Evolutionary conservation across 2,113 vertebrate genomes (phyloP), one percentile per base, ranked within the genome.

Genomic region (Limanda limanda): DNA sequence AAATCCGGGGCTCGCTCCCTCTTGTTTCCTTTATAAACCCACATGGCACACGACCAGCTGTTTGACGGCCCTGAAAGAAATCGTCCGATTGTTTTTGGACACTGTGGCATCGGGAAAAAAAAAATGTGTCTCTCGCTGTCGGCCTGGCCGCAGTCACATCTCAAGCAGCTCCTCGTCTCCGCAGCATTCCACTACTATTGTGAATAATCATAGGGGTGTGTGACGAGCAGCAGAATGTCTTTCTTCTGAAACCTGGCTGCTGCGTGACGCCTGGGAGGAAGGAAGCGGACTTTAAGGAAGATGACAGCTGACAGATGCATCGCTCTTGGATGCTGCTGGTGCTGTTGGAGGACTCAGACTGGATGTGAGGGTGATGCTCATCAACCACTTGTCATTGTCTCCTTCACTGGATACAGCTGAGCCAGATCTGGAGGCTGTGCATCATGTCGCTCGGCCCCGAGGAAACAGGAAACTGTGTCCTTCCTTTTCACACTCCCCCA

Each of bases 281-380:
- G 88, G 87, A 91, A 89, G 81, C 79, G 58, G 62, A 76, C 65
- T 77, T 77, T 73, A 81, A 81, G 69, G 35, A 61, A 86, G 84
- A 87, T 83, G 87, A 90, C 90, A 91, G 86, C 78, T 90, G 88
- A 90, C 86, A 85, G 86, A 91, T 88, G 76, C 78, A 76, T 71
- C 74, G 13, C 85, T 86, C 68, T 88, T 78, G 64, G 76, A 81
- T 81, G 71, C 86, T 71, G 64, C 82, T 76, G 71, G 75, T 80
- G 79, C 69, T 62, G 48, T 82, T 84, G 71, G 70, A 81, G 69
- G 82, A 79, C 67, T 89, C 63, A 45, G 75, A 76, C 31, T 71
- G 71, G 71, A 72, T 74, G 21, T 6, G 68, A 80, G 76, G 58
- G 57, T 61, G 79, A 72, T 81, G 79, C 75, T 90, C 71, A 78